A percentile compares a stretch with the other conserved stretches of the same genome.
Conservation (phyloP, 2,797 vertebrate species). For the Halcyon badia region DNA sequence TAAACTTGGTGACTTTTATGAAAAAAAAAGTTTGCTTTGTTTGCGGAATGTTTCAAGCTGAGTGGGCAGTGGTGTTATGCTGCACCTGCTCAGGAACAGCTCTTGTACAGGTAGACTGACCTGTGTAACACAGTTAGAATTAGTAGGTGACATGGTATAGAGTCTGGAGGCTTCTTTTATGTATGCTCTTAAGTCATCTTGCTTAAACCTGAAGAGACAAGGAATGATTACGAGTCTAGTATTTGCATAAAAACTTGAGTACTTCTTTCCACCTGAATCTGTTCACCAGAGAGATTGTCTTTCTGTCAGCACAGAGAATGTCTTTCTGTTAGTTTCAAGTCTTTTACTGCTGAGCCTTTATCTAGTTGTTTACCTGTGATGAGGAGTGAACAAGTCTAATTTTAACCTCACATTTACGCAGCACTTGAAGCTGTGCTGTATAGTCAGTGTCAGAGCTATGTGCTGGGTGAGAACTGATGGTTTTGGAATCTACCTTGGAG, state of each 20-base stretch:
- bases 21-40: not conserved
- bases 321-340: not conserved
- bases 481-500: not conserved
- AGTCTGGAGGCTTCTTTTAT: not conserved
- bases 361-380: not conserved
- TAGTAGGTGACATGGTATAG: not conserved
- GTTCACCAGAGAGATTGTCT: not conserved
- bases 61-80: not conserved
- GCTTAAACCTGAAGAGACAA: not conserved
- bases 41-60: not conserved
- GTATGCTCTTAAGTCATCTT: not conserved
- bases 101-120: not conserved
- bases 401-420: not conserved
- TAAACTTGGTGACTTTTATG: not conserved
- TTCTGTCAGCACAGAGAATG: not conserved
- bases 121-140: not conserved
- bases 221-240: not conserved
- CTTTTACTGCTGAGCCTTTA: not conserved
- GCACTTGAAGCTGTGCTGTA: not conserved
- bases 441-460: not conserved
- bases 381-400: not conserved
- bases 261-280: not conserved
- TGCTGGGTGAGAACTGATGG: not conserved
- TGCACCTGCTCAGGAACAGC: not conserved
- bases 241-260: not conserved